phyloP scores from a whole-genome alignment of 2,113 vertebrate species.

The Tragulus kanchil region DNA sequence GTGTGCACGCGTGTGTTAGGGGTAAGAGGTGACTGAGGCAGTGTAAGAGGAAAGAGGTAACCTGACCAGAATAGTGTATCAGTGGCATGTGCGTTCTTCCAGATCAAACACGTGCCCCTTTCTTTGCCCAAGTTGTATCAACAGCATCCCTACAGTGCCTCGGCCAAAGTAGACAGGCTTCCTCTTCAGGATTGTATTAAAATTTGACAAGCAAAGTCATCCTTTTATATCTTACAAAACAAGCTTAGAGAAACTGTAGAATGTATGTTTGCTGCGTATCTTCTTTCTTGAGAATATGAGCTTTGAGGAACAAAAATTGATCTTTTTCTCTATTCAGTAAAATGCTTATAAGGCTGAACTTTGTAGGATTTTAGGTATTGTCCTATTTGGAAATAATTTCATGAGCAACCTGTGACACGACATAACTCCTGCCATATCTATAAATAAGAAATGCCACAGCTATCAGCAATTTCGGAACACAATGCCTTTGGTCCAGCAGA shows the following conservation, averaged over 20 bases:
- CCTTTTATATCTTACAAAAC: constrained; percentile 30
- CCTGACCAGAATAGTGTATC: not conserved
- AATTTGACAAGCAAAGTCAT: constrained; percentile 2
- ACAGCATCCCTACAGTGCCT: not conserved
- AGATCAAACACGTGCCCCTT: not conserved
- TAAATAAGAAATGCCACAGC: not conserved
- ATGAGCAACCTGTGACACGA: not conserved
- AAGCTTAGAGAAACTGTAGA: not conserved
- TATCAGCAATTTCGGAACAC: not conserved
- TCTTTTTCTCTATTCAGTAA: not conserved
- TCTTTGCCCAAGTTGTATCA: not conserved
- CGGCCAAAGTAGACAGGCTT: not conserved
- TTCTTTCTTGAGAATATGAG: not conserved
- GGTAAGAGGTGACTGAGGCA: not conserved
- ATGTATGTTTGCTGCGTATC: not conserved
- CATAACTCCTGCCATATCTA: not conserved
- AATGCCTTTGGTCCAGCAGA: not conserved
- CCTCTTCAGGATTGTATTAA: not conserved
- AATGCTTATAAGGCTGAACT: not conserved
- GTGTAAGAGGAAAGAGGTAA: not conserved
- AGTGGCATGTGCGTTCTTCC: not conserved
- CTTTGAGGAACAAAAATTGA: not conserved
- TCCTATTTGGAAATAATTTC: not conserved
- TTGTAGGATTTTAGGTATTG: not conserved
- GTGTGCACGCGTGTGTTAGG: not conserved